Evolutionary conservation across 2,888 invertebrate genomes (phyloP), one percentile per base, ranked within the genome.

Genomic region (Sclerodermus sp.): DNA sequence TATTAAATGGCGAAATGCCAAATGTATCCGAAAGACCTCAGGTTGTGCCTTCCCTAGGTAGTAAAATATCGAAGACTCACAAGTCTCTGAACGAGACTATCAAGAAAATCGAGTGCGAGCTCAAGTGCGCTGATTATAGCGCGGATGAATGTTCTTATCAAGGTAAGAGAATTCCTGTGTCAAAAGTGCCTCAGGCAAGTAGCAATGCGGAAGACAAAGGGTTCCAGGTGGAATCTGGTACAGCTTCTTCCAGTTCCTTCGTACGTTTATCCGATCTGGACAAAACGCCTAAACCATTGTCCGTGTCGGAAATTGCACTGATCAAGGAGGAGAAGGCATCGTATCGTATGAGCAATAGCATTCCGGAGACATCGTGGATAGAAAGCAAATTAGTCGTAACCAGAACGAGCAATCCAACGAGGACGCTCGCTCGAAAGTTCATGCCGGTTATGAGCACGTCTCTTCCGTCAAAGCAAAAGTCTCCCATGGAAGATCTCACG

Each of bases 241-340:
- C 74, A 55, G 70, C 81, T 42, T 70, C 76, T 55, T 76, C 81
- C 17, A 79, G 79, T 17, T 79, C 80, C 47, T 89, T 89, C 70
- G 91, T 92, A 0, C 87, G 87, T 67, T 79, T 92, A 6, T 91
- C 91, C 1, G 91, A 92, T 72, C 81, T 92, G 74, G 90, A 91
- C 71, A 88, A 87, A 65, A 83, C 84, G 4, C 80, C 82, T 6
- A 78, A 79, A 32, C 83, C 83, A 47, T 77, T 82, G 41, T 83
- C 83, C 18, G 64, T 82, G 1, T 38, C 63, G 1, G 67, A 70
- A 1, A 31, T 49, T 1, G 31, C 55, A 30, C 38, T 42, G 0
- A 67, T 77, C 38, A 76, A 58, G 55, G 71, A 58, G 58, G 77
- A 57, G 57, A 73, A 62, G 68, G 67, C 51, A 53, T 71, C 82